Conservation (phyloP, 2,888 invertebrate genomes). For the Sminthurides aquaticus region DNA sequence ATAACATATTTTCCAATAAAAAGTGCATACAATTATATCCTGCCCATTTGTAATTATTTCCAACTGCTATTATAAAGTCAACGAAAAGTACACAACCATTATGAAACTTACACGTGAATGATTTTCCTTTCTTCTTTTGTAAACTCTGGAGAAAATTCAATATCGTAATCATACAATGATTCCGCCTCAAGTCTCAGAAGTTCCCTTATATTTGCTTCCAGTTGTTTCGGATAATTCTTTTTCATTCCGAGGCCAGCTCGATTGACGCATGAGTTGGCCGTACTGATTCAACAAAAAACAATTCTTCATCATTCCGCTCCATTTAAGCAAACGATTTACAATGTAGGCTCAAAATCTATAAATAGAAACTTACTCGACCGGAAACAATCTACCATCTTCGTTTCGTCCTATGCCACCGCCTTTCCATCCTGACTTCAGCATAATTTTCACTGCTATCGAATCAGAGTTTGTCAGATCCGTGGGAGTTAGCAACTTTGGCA, state of each 20-base stretch:
- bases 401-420: slow-evolving; percentile 59
- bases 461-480: neutral
- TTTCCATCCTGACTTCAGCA: slow-evolving; percentile 59
- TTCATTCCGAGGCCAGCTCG: slow-evolving; percentile 45
- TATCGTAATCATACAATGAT: slow-evolving; percentile 45
- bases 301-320: neutral
- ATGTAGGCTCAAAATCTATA: no score
- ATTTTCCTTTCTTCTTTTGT: slow-evolving; percentile 48
- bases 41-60: neutral
- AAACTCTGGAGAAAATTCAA: slow-evolving; percentile 49
- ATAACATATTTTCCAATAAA: no score
- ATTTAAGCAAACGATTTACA: no score
- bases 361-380: slow-evolving; percentile 49
- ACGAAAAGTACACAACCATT: neutral
- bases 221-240: slow-evolving; percentile 10
- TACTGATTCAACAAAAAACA: neutral
- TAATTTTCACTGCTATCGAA: slow-evolving; percentile 9
- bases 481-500: neutral
- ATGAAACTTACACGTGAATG: slow-evolving; percentile 46
- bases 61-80: neutral
- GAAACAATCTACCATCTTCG: slow-evolving; percentile 59
- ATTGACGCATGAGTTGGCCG: neutral
- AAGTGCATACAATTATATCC: slow-evolving; percentile 10
- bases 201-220: slow-evolving; percentile 41
- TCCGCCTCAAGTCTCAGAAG: slow-evolving; percentile 45